Base-by-base conservation (phyloP, 2,888 invertebrate genomes). In the Philhelius pedissequus region DNA sequence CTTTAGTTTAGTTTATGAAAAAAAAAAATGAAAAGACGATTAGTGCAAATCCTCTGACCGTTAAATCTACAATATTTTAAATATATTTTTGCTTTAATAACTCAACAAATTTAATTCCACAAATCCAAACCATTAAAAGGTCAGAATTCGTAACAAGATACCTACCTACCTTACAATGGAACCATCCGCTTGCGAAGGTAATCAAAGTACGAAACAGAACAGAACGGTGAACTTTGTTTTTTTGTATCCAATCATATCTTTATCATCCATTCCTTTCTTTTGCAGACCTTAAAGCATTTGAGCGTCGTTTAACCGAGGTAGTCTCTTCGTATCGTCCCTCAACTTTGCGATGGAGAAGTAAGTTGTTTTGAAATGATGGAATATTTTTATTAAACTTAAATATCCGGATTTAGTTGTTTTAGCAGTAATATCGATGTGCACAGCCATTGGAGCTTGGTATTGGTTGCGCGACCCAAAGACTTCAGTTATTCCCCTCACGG, bases 381-480 rank as follows among this genome's bases (percentile, higher is more conserved):
- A 45, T 32, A 56, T 20, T 40, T 38, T 0, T 25, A 48, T 52
- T 6, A 66, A 32, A 58, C n/a, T 64, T 15, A 32, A 20, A 20
- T 1, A 27, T 18, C 6, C 4, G 1, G 4, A 91, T 92, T 86
- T 93, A 98, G 98, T 98, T 91, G 92, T 98, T 52, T 92, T 99
- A 88, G 94, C 95, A 69, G 94, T 97, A 64, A 95, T 97, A 83
- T 97, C 98, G 1, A 93, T 97, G 18, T 97, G 97, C 89, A 98
- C 98, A 70, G 97, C 98, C 11, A 95, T 97, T 75, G 98, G 98
- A 8, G 98, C 99, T 3, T 98, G 97, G 94, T 97, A 97, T 89
- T 99, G 99, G 99, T 92, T 99, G 52, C 95, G 96, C 89, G 99
- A 99, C 91, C 98, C 98, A 0, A 94, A 96, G 75, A 98, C 98